A percentile compares a stretch with the other conserved stretches of the same genome.
Evolutionary conservation across 2,888 invertebrate genomes (phyloP).

Genomic region (Rhagonycha lutea): DNA sequence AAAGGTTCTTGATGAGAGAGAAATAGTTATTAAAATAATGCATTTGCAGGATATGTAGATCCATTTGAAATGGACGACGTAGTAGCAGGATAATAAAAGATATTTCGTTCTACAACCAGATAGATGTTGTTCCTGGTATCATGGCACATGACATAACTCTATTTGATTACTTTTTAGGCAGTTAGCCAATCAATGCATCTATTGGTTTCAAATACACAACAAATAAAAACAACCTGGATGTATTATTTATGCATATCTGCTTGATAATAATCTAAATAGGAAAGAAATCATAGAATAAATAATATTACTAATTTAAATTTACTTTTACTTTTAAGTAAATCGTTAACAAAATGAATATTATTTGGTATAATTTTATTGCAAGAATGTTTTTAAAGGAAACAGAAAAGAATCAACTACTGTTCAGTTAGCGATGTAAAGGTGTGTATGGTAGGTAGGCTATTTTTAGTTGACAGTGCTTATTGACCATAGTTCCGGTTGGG

Average conservation of each 20-base stretch:
- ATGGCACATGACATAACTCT: too few species aligned
- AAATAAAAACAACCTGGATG: background rate
- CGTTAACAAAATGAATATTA: background rate
- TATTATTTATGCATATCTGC: background rate
- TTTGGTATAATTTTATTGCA: background rate
- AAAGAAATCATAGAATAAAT: background rate
- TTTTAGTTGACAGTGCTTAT: constrained; percentile 35
- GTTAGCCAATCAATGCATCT: background rate
- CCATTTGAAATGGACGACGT: background rate
- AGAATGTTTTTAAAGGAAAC: background rate
- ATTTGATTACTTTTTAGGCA: background rate
- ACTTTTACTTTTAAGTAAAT: background rate
- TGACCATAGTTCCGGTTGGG: constrained; percentile 42
- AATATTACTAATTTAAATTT: background rate
- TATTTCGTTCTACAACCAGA: too few species aligned
- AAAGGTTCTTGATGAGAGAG: background rate
- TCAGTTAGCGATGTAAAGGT: constrained; percentile 5
- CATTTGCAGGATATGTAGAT: background rate
- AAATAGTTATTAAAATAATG: background rate
- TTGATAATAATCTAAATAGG: background rate
- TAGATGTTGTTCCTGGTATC: background rate
- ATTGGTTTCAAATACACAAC: background rate
- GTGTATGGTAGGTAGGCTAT: constrained; percentile 17
- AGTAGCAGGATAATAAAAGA: too few species aligned
- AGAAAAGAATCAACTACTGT: constrained; percentile 5